Conservation (phyloP, 2,888 invertebrate species). For the Tenthredo distinguenda region DNA sequence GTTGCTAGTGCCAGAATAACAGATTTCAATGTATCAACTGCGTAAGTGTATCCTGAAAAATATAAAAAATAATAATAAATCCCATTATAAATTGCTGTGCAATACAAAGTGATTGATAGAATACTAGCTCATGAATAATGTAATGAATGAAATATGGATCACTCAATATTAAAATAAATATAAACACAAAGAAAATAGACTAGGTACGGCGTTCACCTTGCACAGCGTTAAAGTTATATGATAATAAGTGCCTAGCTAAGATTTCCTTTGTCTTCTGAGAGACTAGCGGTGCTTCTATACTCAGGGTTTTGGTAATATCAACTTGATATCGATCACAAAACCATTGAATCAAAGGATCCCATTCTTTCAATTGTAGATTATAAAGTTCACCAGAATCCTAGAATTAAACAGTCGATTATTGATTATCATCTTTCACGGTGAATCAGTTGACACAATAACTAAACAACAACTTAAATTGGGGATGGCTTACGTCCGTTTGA, state of each 20-base stretch:
- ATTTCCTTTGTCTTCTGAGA: constrained; percentile 84
- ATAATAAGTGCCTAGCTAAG: constrained; percentile 88
- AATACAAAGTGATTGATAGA: constrained; percentile 15
- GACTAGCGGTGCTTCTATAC: constrained; percentile 86
- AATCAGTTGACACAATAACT: background rate
- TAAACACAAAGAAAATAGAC: constrained; percentile 40
- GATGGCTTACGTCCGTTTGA: constrained; percentile 84
- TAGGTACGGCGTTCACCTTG: constrained; percentile 81
- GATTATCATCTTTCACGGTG: background rate
- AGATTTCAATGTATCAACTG: constrained; percentile 94
- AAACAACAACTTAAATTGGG: background rate
- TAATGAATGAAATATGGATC: constrained; percentile 55
- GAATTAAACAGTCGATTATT: constrained; percentile 52
- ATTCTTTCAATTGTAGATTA: constrained; percentile 88
- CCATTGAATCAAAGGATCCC: constrained; percentile 95
- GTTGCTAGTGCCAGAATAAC: constrained; percentile 92
- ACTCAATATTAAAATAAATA: constrained; percentile 38
- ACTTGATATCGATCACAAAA: constrained; percentile 90
- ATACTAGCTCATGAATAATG: constrained; percentile 30
- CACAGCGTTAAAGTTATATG: constrained; percentile 90
- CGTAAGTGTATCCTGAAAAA: constrained; percentile 88
- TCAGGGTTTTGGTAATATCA: constrained; percentile 85
- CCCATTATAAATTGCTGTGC: background rate
- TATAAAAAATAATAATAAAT: constrained; percentile 48
- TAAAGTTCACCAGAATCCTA: constrained; percentile 89